Evolutionary conservation across 2,113 vertebrate genomes (phyloP).

Genomic region (Otis tarda): DNA sequence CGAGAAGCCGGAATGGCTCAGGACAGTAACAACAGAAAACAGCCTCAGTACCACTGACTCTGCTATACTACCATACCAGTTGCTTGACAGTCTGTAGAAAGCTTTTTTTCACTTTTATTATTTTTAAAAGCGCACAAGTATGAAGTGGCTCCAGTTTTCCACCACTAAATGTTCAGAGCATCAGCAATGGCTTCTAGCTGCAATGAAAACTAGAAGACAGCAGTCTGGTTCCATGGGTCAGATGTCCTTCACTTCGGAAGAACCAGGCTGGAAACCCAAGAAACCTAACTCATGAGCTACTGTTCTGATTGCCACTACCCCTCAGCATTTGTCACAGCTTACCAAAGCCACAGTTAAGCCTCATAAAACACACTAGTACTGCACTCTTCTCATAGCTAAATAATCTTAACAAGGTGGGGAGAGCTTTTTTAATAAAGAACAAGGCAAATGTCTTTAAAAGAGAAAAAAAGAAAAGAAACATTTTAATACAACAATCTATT

Average conservation of each 20-base stretch:
- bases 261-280: not conserved
- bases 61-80: too few relatives aligned
- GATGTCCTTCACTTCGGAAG: accelerated
- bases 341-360: not conserved
- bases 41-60: not conserved
- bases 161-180: not conserved
- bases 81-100: not conserved
- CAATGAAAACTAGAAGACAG: not conserved
- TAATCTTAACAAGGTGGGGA: not conserved
- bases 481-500: constrained; percentile 27
- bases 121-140: not conserved
- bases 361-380: not conserved
- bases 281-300: not conserved
- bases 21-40: not conserved
- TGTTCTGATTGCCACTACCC: not conserved
- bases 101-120: not conserved
- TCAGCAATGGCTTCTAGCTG: not conserved
- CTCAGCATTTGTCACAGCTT: not conserved
- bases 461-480: not conserved
- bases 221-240: not conserved
- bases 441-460: not conserved
- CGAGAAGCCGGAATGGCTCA: not conserved
- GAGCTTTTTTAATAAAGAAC: not conserved
- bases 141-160: not conserved
- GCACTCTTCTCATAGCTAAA: not conserved